Evolutionary conservation across 1,140 invertebrate species (phyloP).

Genomic region (Vollenhovia emeryi): DNA sequence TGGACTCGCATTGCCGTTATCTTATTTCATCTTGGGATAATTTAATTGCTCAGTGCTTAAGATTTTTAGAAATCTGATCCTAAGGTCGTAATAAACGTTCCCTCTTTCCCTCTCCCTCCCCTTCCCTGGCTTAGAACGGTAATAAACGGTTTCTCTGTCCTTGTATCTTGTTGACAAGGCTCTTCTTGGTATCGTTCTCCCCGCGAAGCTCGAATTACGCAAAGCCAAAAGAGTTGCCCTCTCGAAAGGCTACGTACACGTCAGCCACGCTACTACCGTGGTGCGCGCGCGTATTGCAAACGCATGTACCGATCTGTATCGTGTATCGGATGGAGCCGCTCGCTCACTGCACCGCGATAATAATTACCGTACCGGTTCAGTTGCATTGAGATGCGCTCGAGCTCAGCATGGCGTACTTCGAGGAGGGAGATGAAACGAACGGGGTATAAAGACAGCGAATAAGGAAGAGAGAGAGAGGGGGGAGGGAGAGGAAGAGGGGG

Average conservation of each 20-base stretch:
- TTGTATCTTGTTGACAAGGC: conserved; percentile 4
- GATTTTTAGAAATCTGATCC: conserved; percentile 33
- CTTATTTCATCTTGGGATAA: background rate
- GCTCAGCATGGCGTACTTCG: background rate
- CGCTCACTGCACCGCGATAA: conserved; percentile 23
- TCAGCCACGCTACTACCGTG: conserved; percentile 27
- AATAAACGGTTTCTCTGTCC: conserved; percentile 34
- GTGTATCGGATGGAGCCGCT: conserved; percentile 38
- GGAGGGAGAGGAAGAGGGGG: background rate
- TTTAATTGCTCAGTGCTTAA: conserved; percentile 18
- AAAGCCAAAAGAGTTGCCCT: conserved; percentile 45
- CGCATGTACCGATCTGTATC: conserved; percentile 43
- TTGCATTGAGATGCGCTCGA: conserved; percentile 40
- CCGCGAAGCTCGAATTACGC: conserved; percentile 38
- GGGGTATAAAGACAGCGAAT: conserved; percentile 12
- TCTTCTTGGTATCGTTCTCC: conserved; percentile 19
- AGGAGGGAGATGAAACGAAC: conserved; percentile 47
- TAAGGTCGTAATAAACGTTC: background rate
- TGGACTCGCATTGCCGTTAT: background rate
- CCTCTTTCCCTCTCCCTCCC: background rate
- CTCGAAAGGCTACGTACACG: conserved; percentile 6
- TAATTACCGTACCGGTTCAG: conserved; percentile 56
- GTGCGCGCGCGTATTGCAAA: background rate
- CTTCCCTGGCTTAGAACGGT: conserved; percentile 15
- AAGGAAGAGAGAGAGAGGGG: background rate